phyloP scores from a whole-genome alignment of 2,888 invertebrate species.

The Tipula helvola region DNA sequence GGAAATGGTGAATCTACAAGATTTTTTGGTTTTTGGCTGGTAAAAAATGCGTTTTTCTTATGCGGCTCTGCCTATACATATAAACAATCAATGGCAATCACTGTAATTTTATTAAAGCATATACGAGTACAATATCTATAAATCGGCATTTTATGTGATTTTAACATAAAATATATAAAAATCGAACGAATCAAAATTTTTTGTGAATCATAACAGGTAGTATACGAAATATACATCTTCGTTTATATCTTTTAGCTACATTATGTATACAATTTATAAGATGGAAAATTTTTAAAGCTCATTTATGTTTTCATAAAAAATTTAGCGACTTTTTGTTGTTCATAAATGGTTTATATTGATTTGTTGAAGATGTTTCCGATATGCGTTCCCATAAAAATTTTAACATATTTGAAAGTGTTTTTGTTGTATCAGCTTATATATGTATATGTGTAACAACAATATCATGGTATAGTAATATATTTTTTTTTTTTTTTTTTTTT shows the following conservation, averaged over 20 bases:
- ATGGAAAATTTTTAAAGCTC: neutral
- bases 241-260: neutral
- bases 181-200: neutral
- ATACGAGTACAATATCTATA: neutral
- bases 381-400: neutral
- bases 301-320: neutral
- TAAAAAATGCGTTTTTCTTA: neutral
- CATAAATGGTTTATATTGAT: neutral
- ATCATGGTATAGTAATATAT: too few relatives aligned
- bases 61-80: neutral
- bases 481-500: too few relatives aligned
- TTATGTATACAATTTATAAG: neutral
- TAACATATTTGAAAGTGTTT: neutral
- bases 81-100: neutral
- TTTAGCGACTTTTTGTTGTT: neutral
- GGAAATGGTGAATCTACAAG: neutral
- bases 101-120: neutral
- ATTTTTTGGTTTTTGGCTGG: neutral
- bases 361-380: neutral
- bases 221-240: neutral
- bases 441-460: neutral
- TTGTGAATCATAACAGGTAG: neutral
- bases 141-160: neutral
- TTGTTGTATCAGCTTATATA: neutral
- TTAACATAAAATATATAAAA: neutral